Conservation (phyloP, 2,113 vertebrate genomes). For the Otus sunia region DNA sequence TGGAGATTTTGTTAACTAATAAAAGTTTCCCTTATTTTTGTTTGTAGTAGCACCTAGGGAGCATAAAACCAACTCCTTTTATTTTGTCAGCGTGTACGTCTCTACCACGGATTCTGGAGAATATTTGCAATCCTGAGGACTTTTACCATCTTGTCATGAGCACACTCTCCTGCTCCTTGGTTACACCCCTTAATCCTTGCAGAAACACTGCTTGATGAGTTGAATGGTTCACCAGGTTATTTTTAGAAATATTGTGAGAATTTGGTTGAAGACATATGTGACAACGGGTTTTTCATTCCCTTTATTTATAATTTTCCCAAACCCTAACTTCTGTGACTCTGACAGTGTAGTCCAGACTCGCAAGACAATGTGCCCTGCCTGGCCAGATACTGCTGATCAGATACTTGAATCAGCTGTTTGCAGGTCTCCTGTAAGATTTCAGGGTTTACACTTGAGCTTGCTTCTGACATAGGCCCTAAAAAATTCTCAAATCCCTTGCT, state of each 20-base stretch:
- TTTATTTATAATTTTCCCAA: neutral
- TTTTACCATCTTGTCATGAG: neutral
- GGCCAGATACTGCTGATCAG: neutral
- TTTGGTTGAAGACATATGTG: neutral
- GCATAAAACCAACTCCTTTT: neutral
- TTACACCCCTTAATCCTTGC: neutral
- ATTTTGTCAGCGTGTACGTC: neutral
- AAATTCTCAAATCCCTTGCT: neutral
- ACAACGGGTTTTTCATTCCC: neutral
- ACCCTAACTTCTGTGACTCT: neutral
- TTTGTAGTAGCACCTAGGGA: neutral
- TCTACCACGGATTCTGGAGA: neutral
- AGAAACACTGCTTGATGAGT: neutral
- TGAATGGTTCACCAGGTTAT: accelerated
- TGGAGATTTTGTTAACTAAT: neutral
- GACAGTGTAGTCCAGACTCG: neutral
- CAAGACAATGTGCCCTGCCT: neutral
- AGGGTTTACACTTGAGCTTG: neutral
- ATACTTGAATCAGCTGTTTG: neutral
- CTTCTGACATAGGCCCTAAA: neutral
- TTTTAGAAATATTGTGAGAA: neutral
- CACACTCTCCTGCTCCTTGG: neutral
- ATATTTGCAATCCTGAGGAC: neutral
- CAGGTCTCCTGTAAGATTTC: neutral
- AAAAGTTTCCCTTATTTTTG: neutral